Conservation (phyloP, 1,140 invertebrate species). For the Gonatopus flavifemur region DNA sequence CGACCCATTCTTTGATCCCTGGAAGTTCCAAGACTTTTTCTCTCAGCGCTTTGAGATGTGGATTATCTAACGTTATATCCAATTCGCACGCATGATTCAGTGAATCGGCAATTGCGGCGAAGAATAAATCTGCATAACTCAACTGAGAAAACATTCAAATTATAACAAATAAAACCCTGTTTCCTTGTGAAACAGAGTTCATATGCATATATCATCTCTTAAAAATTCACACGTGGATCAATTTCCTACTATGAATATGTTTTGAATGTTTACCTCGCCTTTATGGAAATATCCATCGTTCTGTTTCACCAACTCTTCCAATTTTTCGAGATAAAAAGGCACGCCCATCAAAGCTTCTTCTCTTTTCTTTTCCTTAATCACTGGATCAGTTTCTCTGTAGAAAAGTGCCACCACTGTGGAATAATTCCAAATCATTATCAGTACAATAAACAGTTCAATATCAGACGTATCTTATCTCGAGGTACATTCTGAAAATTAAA, state of each 20-base stretch:
- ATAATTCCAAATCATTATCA: neutral
- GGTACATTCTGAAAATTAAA: no score
- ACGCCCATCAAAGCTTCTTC: constrained; percentile 29
- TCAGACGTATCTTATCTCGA: no score
- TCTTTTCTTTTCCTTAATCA: constrained; percentile 35
- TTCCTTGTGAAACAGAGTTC: neutral
- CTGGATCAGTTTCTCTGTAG: constrained; percentile 33
- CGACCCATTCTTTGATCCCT: constrained; percentile 50
- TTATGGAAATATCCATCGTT: constrained; percentile 58
- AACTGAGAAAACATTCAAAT: constrained; percentile 33
- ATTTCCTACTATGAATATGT: no score
- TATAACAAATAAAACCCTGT: neutral
- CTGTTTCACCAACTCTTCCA: constrained; percentile 52
- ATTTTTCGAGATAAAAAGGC: constrained; percentile 50
- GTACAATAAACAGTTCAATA: neutral
- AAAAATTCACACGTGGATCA: neutral
- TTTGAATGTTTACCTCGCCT: constrained; percentile 46
- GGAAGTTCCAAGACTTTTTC: constrained; percentile 44
- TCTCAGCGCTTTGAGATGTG: constrained; percentile 41
- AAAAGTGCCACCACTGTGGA: constrained; percentile 19
- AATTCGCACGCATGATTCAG: constrained; percentile 30
- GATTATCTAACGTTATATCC: constrained; percentile 37
- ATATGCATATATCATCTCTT: neutral
- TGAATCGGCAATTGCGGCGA: constrained; percentile 37
- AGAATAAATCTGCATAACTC: constrained; percentile 51